Evolutionary conservation across 2,113 vertebrate genomes (phyloP).

Genomic region (Leucopsar rothschildi): DNA sequence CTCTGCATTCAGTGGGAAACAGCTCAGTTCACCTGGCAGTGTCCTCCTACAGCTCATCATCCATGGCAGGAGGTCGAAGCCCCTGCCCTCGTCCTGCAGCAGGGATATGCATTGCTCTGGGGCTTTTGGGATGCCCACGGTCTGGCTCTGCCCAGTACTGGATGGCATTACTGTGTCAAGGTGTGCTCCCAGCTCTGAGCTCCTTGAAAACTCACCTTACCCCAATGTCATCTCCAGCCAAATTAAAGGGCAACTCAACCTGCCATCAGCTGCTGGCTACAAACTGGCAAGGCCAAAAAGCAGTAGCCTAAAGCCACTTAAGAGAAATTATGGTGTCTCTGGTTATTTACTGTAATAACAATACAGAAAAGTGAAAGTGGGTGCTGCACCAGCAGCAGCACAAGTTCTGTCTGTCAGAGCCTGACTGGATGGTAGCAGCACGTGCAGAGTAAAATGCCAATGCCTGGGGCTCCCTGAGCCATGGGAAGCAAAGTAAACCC

Average conservation of each 20-base stretch:
- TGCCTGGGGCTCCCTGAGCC: background rate
- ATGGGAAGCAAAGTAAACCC: background rate
- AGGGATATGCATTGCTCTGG: background rate
- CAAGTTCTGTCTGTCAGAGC: background rate
- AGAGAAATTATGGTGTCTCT: background rate
- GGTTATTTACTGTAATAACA: background rate
- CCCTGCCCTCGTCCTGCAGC: accelerated
- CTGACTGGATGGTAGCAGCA: background rate
- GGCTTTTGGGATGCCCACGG: background rate
- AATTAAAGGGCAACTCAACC: background rate
- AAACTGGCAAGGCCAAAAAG: background rate
- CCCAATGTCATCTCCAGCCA: background rate
- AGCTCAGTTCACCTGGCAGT: background rate
- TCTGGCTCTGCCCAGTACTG: background rate
- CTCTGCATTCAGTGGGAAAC: background rate
- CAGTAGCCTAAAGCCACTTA: background rate
- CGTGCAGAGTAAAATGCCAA: background rate
- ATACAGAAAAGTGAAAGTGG: background rate
- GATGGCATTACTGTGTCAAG: background rate
- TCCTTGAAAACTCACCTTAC: background rate
- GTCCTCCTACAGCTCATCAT: background rate
- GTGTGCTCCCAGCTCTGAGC: background rate
- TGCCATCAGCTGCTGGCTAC: background rate
- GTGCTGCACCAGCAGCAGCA: background rate
- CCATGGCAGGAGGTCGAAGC: background rate